Evolutionary conservation across 2,888 invertebrate genomes (phyloP), one percentile per base, ranked within the genome.

Genomic region (Eudasyphora cyanicolor): DNA sequence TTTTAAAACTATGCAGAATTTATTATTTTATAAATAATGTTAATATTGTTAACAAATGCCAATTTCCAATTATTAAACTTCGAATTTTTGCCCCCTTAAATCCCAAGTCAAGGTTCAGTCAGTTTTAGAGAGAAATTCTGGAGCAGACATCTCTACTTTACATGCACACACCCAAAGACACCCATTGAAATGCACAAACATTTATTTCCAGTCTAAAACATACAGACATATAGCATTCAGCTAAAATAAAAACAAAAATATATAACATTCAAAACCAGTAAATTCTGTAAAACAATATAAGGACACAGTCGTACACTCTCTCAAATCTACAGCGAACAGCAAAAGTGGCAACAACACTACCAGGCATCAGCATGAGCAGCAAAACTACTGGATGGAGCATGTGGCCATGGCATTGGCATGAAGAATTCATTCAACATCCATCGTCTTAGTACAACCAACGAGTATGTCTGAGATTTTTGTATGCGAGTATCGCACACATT

Each of bases 221-320:
- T 60, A 49, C 74, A 35, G 21, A 42, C 38, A 29, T 21, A 49
- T n/a, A 60, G n/a, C 45, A 45, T n/a, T 32, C 3, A 54, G 14
- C 19, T 21, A 54, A 54, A 54, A 42, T 21, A 42, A 42, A 29
- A 57, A 38, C 42, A 32, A 57, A 49, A 60, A 49, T 8, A 49
- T 62, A 35, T 35, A 64, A 51, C 21, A 67, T 67, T 67, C 51
- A 64, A 76, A 51, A 67, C 60, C 76, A 54, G 67, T 54, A 64
- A 64, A 75, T 75, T 45, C 29, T 75, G 42, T 62, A 62, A 64
- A 75, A 62, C 49, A 75, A 64, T 51, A 75, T 62, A 49, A 64
- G 64, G 10, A 62, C 17, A 38, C 57, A 57, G 24, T 71, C 32
- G 10, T 6, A 24, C 57, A 35, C n/a, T 5, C 51, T 17, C 8